Evolutionary conservation across 2,888 invertebrate species (phyloP).

Genomic region (Scaptomyza flava): DNA sequence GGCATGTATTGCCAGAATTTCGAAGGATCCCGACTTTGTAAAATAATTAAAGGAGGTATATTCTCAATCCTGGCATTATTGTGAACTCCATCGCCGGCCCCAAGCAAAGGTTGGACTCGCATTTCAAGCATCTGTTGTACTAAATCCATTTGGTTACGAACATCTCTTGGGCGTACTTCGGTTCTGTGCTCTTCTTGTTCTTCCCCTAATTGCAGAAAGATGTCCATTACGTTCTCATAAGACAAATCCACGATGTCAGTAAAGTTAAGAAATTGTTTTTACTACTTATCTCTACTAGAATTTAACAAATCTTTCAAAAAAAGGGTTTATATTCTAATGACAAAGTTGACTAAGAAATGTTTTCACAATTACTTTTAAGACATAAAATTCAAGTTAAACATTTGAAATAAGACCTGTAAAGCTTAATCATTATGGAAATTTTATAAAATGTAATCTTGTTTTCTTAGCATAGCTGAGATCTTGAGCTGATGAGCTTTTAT

Average conservation of each 20-base stretch:
- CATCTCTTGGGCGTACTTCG: neutral
- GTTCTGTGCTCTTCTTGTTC: neutral
- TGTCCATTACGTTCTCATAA: slow-evolving; percentile 29
- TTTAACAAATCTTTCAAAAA: slow-evolving; percentile 5
- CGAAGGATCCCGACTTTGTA: neutral
- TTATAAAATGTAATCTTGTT: neutral
- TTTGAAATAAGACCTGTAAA: neutral
- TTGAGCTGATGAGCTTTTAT: neutral
- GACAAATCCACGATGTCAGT: slow-evolving; percentile 27
- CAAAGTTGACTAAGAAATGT: neutral
- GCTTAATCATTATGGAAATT: neutral
- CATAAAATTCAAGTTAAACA: no score
- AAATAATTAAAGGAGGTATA: slow-evolving; percentile 9
- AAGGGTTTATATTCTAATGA: slow-evolving; percentile 1
- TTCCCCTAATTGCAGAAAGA: slow-evolving; percentile 3
- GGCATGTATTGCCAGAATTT: slow-evolving; percentile 37
- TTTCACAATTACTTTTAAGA: neutral
- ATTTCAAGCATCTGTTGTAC: neutral
- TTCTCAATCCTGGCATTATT: slow-evolving; percentile 13
- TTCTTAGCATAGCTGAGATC: neutral
- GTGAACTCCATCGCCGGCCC: slow-evolving; percentile 50
- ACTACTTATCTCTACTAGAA: neutral
- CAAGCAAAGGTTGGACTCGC: neutral
- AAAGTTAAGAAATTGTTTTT: neutral
- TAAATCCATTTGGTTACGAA: neutral